phyloP scores from a whole-genome alignment of 2,888 invertebrate genomes.

The Tachina lurida region DNA sequence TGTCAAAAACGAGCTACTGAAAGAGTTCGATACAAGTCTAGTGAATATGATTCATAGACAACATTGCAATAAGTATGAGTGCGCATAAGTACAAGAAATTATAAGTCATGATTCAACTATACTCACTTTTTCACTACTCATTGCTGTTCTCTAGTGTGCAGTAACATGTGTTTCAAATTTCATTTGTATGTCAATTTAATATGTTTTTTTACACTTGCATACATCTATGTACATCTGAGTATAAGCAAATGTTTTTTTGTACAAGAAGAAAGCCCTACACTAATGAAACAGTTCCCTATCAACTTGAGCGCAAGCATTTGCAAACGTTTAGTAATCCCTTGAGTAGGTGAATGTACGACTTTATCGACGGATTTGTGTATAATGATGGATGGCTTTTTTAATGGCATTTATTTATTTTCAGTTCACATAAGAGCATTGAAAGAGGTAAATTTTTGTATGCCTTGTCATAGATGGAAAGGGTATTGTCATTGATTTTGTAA shows the following conservation, averaged over 20 bases:
- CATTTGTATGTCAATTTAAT: constrained; percentile 9
- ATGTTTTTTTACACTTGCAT: background rate
- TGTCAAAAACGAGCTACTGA: no score
- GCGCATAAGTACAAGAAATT: no score
- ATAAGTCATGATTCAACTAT: no score
- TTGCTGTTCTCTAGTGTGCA: no score
- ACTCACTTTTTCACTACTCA: no score
- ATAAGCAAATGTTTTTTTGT: background rate
- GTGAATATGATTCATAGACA: no score
- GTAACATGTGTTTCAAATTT: constrained; percentile 1
- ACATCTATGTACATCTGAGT: background rate
- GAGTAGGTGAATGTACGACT: constrained; percentile 5
- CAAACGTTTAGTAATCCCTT: constrained; percentile 36
- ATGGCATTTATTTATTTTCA: constrained; percentile 16
- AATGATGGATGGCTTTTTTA: constrained; percentile 57
- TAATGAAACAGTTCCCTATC: background rate
- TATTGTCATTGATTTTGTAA: no score
- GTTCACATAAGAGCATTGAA: background rate
- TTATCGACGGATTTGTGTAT: constrained; percentile 36
- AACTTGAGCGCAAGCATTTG: background rate
- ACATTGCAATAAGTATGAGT: no score
- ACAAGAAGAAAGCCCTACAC: no score
- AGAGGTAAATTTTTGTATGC: background rate
- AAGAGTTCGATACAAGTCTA: no score
- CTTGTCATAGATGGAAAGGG: background rate